Percentiles rank a stretch among this genome's conserved stretches.
phyloP scores from a whole-genome alignment of 2,888 invertebrate genomes.

The Blastobasis lacticolella region DNA sequence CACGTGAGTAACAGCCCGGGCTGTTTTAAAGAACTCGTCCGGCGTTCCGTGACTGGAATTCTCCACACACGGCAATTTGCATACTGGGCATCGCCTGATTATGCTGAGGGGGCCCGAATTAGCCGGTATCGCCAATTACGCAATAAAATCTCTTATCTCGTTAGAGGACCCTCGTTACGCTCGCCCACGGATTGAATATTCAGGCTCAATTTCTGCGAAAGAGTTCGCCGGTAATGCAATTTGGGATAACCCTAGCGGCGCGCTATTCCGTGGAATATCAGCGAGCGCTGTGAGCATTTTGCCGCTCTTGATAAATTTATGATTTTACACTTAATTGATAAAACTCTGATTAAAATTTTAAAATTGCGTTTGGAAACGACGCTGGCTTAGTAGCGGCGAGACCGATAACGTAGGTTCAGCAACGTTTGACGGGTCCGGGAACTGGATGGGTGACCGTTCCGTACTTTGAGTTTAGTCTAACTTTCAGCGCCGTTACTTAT shows the following conservation, averaged over 20 bases:
- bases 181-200: constrained; percentile 8
- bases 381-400: no score
- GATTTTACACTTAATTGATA: no score
- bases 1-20: background rate
- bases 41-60: background rate
- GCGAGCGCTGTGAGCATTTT: no score
- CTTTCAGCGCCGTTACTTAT: no score
- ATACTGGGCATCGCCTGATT: constrained; percentile 8
- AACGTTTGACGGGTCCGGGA: no score
- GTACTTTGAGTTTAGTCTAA: no score
- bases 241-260: background rate
- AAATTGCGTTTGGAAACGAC: no score
- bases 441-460: no score
- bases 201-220: constrained; percentile 2
- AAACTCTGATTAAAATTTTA: no score
- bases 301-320: no score
- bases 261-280: no score
- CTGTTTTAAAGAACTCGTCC: background rate
- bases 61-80: constrained; percentile 15
- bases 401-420: no score
- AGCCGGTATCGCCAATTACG: constrained; percentile 17
- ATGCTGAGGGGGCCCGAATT: constrained; percentile 10
- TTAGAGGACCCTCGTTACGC: constrained; percentile 10
- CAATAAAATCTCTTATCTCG: constrained; percentile 15
- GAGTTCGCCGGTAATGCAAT: background rate